Conservation (phyloP, 2,888 invertebrate genomes). For the Clunio marinus region DNA sequence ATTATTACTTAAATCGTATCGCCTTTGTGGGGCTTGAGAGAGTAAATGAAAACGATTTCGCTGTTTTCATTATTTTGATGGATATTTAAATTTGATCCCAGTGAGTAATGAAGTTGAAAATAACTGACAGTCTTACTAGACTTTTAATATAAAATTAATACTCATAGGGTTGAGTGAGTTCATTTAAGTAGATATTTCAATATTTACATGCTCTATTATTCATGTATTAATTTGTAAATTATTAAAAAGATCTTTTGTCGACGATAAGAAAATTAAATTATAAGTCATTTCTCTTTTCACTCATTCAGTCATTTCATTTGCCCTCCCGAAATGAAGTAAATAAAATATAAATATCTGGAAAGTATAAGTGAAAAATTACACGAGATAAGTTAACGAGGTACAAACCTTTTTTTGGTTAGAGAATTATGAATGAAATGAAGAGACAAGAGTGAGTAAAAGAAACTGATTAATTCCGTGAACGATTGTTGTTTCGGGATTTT, state of each 20-base stretch:
- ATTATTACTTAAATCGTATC: conserved; percentile 19
- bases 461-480: conserved; percentile 32
- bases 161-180: not conserved
- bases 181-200: not conserved
- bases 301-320: not conserved
- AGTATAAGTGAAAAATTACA: conserved; percentile 23
- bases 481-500: conserved; percentile 27
- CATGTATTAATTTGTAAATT: conserved; percentile 38
- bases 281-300: conserved; percentile 21
- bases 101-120: not conserved
- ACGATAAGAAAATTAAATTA: conserved; percentile 39
- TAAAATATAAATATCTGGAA: not conserved
- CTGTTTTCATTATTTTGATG: not conserved
- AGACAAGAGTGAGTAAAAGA: too few relatives aligned
- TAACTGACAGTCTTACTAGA: too few relatives aligned
- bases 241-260: conserved; percentile 28
- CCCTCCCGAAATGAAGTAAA: not conserved
- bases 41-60: not conserved
- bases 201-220: conserved; percentile 6
- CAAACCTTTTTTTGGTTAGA: conserved; percentile 35
- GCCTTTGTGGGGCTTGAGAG: not conserved
- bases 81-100: not conserved
- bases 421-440: not conserved
- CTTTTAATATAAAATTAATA: too few relatives aligned
- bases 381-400: conserved; percentile 37